Evolutionary conservation across 1,140 invertebrate genomes (phyloP).

Genomic region (Oscheius sp.): DNA sequence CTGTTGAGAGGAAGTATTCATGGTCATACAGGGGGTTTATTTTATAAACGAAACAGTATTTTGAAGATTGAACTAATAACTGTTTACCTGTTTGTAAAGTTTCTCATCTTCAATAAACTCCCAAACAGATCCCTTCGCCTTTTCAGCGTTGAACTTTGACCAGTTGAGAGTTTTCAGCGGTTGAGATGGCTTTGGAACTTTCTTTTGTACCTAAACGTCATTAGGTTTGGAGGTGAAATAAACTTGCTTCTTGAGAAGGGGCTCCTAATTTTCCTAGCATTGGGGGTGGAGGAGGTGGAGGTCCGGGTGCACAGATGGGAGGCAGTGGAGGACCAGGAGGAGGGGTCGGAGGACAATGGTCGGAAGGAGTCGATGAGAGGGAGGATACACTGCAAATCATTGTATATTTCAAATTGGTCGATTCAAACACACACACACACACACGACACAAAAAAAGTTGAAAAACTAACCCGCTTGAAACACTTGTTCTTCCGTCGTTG

Average conservation of each 20-base stretch:
- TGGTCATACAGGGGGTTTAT: too few relatives aligned
- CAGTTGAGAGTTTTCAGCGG: conserved; percentile 95
- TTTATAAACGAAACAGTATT: too few relatives aligned
- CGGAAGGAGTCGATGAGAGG: conserved; percentile 42
- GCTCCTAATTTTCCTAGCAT: conserved; percentile 26
- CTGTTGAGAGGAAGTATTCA: too few relatives aligned
- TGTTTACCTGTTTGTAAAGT: conserved; percentile 75
- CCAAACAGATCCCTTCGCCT: conserved; percentile 81
- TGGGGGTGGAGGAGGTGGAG: conserved; percentile 66
- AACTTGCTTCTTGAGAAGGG: conserved; percentile 11
- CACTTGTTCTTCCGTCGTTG: conserved; percentile 15
- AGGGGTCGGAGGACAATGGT: conserved; percentile 45
- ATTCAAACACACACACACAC: too few relatives aligned
- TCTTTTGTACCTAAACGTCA: conserved; percentile 72
- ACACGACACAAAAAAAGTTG: neutral
- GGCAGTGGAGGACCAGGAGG: conserved; percentile 48
- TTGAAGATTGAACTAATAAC: too few relatives aligned
- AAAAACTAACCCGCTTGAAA: neutral
- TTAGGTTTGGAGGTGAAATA: neutral
- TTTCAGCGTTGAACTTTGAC: conserved; percentile 77
- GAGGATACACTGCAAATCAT: conserved; percentile 27
- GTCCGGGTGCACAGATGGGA: conserved; percentile 45
- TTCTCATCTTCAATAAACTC: conserved; percentile 87
- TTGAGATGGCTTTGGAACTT: conserved; percentile 74
- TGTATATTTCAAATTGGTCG: neutral